Evolutionary conservation across 2,797 vertebrate species (phyloP).

Genomic region (Oreochromis grahami): DNA sequence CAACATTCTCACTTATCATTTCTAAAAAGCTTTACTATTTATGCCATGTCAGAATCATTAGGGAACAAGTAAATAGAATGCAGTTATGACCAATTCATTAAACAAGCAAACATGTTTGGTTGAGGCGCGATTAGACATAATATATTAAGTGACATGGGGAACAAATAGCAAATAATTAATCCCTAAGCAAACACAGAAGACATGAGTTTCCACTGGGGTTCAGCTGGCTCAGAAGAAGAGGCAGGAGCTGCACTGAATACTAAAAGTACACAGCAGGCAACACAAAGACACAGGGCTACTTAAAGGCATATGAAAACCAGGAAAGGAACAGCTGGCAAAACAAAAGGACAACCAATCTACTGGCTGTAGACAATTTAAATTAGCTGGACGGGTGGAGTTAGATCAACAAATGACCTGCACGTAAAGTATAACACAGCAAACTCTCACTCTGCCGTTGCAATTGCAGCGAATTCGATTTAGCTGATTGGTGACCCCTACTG

Average conservation of each 20-base stretch:
- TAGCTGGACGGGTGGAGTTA: not conserved
- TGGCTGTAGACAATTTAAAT: not conserved
- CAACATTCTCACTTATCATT: not conserved
- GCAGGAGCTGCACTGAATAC: not conserved
- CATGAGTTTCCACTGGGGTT: not conserved
- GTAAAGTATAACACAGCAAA: not conserved
- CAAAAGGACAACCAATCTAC: not conserved
- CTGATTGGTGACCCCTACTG: constrained; percentile 64
- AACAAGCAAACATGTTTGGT: constrained; percentile 15
- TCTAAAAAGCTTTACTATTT: not conserved
- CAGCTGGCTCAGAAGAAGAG: not conserved
- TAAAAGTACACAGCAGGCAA: not conserved
- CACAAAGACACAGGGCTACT: not conserved
- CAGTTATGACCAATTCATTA: not conserved
- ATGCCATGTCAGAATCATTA: not conserved
- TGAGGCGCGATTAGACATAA: not conserved
- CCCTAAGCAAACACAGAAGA: not conserved
- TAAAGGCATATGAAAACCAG: constrained; percentile 17
- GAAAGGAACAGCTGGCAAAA: constrained; percentile 28
- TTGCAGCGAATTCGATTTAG: not conserved
- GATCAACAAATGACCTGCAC: constrained; percentile 2
- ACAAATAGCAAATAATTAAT: constrained; percentile 30
- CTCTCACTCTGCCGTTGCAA: not conserved
- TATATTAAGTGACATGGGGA: constrained; percentile 5
- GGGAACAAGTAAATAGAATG: not conserved